Base-by-base conservation (phyloP, 2,797 vertebrate genomes). In the Pipistrellus pygmaeus region DNA sequence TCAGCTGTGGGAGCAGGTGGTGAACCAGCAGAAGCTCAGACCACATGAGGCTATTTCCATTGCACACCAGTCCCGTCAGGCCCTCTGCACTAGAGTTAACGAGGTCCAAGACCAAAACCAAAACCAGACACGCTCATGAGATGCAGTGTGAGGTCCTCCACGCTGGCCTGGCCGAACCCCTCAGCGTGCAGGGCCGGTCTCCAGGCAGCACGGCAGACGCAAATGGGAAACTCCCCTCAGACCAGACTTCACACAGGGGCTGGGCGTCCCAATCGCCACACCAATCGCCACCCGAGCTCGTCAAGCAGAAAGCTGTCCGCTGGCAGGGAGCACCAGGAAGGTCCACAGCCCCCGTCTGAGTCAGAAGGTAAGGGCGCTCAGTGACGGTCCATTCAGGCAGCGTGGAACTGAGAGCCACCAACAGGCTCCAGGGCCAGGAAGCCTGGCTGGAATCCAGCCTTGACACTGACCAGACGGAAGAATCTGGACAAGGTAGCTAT, bases 1-100 rank as follows among this genome's bases (percentile, higher is more conserved):
- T 55, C 75, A 80, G 95, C 91, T 90, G 95, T 17, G 72, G 92
- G 82, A 92, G 84, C 93, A 88, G 92, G 93, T 95, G 95, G 94
- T 62, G 84, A 96, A 91, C 91, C 69, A 62, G 92, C 85, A 76
- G 94, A 77, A 85, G 82, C 91, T 80, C 20, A 83, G 6, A 41
- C 91, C 51, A 62, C 93, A 51, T 15, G 38, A 80, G 82, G 88
- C 88, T 57, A 46, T 80, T 93, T 92, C 71, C 66, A 53, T 72
- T 38, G 72, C 5, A 85, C 51, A 68, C 60, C 3, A 41, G 68
- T 55, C 83, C 72, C n/a, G 20, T n/a, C 87, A 57, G 85, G 41
- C 53, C 86, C 78, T 35, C 57, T n/a, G 44, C 11, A 51, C 41
- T 38, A 53, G 72, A 91, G 81, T 82, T 62, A 96, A 87, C 44